A percentile compares a stretch with the other conserved stretches of the same genome.
Evolutionary conservation across 2,888 invertebrate species (phyloP).

Genomic region (Thysanoteuthis rhombus): DNA sequence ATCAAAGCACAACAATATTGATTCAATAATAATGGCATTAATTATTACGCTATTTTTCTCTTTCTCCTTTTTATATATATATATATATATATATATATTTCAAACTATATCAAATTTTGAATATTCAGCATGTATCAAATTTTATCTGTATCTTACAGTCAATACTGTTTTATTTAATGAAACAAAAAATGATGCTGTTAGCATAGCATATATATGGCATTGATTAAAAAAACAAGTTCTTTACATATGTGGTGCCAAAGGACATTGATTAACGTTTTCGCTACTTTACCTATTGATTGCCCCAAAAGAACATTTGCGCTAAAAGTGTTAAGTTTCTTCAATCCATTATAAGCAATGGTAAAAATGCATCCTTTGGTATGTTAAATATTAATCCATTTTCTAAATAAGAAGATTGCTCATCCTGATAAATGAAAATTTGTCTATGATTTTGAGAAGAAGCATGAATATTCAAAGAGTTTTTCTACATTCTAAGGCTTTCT

Average conservation of each 20-base stretch:
- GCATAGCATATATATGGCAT: not conserved
- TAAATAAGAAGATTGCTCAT: not conserved
- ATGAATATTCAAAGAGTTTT: no score
- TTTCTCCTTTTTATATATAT: not conserved
- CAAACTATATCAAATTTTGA: not conserved
- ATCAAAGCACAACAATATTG: constrained; percentile 24
- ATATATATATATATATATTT: not conserved
- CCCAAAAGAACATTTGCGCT: no score
- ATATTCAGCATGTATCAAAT: not conserved
- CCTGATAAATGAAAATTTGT: not conserved
- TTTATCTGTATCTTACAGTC: not conserved
- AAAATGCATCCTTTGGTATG: not conserved
- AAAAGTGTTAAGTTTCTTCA: not conserved
- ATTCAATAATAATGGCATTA: not conserved
- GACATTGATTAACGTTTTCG: no score
- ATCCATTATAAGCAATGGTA: not conserved
- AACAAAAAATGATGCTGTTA: not conserved
- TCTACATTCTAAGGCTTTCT: no score
- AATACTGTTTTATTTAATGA: not conserved
- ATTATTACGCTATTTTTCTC: not conserved
- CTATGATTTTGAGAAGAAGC: no score
- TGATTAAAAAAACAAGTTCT: no score
- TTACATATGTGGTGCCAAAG: no score
- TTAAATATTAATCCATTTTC: not conserved
- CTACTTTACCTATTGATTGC: no score